Evolutionary conservation across 2,797 vertebrate species (phyloP).

Genomic region (Onychomys leucogaster): DNA sequence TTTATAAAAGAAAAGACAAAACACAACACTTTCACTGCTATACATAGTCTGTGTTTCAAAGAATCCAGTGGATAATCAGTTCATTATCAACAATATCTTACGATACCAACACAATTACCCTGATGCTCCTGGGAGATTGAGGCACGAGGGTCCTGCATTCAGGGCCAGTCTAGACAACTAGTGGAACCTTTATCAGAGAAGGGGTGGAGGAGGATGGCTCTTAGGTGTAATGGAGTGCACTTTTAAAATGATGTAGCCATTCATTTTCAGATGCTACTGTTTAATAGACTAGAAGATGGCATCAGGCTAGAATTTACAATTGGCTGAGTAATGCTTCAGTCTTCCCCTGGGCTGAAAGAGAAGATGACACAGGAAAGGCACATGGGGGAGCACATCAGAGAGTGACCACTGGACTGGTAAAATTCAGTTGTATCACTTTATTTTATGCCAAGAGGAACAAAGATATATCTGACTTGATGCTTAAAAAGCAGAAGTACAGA

Average conservation of each 20-base stretch:
- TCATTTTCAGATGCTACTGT: too few relatives aligned
- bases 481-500: not conserved
- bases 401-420: not conserved
- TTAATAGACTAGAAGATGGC: too few relatives aligned
- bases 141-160: not conserved
- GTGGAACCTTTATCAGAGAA: not conserved
- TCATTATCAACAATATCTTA: too few relatives aligned
- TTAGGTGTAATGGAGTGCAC: too few relatives aligned
- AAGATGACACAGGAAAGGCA: not conserved
- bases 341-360: too few relatives aligned
- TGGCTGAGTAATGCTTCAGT: too few relatives aligned
- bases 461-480: not conserved
- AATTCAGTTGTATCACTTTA: not conserved
- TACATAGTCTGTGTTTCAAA: constrained; percentile 10
- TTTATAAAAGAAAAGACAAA: not conserved
- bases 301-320: too few relatives aligned
- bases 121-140: not conserved
- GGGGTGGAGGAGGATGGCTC: not conserved
- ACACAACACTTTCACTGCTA: not conserved
- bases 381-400: not conserved
- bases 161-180: not conserved
- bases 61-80: not conserved
- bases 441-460: not conserved
- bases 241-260: too few relatives aligned
- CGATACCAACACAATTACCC: not conserved